Evolutionary conservation across 2,888 invertebrate genomes (phyloP), one percentile per base, ranked within the genome.

Genomic region (Magallana nippona): DNA sequence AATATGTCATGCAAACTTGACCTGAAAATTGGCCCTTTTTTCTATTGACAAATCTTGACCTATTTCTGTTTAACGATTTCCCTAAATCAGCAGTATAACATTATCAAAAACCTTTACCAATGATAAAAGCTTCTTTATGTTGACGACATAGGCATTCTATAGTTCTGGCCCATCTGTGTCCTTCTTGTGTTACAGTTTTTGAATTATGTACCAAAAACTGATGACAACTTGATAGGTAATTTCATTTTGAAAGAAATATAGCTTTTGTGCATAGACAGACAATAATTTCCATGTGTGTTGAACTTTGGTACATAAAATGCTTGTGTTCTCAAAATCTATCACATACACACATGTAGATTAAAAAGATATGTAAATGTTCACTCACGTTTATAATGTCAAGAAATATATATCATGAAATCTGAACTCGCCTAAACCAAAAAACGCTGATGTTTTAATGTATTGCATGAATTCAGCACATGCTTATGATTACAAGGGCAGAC

Each of bases 331-430:
- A 71, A 71, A 71, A 71, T 71, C 22, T 15, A 27, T 27, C 44
- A 44, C 0, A 44, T 44, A 27, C 71, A 60, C 60, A 71, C 32
- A 71, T 71, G 71, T 22, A 71, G 71, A 71, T 71, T 32, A 32
- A 22, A 27, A 15, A 71, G 71, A 71, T 71, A 15, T 19, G 27
- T 71, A 15, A 71, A 22, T 27, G 13, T 27, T 1, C 44, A 22
- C 3, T 27, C 27, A 32, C 27, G 1, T 71, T 71, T 13, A 71
- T 11, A 71, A 22, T 27, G 60, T 15, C 27, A 71, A 27, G 71
- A 71, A 71, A 71, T 71, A 71, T 71, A 71, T 71, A 71, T 71
- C 71, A 71, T 27, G 71, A 71, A 71, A 71, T 71, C 27, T 71
- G 71, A 71, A 22, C 71, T 13, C 11, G 27, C 27, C 71, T 22